Evolutionary conservation across 2,888 invertebrate genomes (phyloP).

Genomic region (Lycophotia porphyrea): DNA sequence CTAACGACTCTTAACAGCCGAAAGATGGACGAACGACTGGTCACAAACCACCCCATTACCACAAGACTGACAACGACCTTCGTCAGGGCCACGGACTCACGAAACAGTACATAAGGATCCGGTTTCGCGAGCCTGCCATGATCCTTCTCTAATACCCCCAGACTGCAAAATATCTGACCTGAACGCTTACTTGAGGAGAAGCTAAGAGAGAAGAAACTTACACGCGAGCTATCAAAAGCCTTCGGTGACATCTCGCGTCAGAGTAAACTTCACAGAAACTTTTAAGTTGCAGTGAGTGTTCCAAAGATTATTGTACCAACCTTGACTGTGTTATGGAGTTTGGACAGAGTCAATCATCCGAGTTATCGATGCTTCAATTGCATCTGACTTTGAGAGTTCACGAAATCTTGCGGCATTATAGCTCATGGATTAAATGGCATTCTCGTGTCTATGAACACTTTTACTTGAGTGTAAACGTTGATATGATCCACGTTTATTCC

Average conservation of each 20-base stretch:
- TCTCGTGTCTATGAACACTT: slow-evolving; percentile 50
- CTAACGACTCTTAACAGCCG: not conserved
- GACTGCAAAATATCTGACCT: not conserved
- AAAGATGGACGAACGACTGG: not conserved
- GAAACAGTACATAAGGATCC: not conserved
- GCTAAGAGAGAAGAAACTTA: not conserved
- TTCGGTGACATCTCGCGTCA: not conserved
- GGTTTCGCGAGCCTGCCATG: not conserved
- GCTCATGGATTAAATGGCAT: slow-evolving; percentile 33
- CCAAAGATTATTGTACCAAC: not conserved
- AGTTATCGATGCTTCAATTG: slow-evolving; percentile 5
- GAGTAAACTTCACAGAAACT: not conserved
- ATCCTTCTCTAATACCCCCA: not conserved
- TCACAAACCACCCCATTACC: not conserved
- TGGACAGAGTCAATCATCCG: not conserved
- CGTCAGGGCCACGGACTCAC: not conserved
- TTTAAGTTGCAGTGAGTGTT: not conserved
- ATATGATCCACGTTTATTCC: slow-evolving; percentile 72
- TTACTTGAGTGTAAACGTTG: slow-evolving; percentile 65
- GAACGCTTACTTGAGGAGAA: not conserved
- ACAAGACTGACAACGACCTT: not conserved
- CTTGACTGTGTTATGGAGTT: not conserved
- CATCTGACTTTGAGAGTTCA: not conserved
- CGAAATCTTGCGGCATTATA: slow-evolving; percentile 16
- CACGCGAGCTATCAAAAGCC: not conserved